Evolutionary conservation across 2,888 invertebrate genomes (phyloP).

Genomic region (Petrolisthes cinctipes): DNA sequence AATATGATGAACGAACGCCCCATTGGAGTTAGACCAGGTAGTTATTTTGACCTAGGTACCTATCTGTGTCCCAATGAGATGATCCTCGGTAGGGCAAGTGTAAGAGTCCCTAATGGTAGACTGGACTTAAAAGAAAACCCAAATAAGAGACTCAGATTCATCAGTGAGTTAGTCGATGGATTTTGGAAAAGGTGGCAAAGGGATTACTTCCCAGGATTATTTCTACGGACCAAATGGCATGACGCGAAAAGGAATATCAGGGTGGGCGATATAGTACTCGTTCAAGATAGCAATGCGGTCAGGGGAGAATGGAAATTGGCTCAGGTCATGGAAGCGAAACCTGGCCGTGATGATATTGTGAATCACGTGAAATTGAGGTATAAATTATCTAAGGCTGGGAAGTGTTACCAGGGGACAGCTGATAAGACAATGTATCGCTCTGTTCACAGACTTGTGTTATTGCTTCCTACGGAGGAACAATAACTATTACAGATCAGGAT

Average conservation of each 20-base stretch:
- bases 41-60: neutral
- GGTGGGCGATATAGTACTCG: no score
- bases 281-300: neutral
- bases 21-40: slow-evolving; percentile 1
- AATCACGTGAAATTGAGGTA: neutral
- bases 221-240: neutral
- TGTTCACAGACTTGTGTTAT: neutral
- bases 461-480: slow-evolving; percentile 6
- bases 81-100: slow-evolving; percentile 12
- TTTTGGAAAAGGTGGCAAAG: neutral
- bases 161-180: neutral
- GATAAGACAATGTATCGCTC: slow-evolving; percentile 9
- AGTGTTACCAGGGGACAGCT: neutral
- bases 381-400: neutral
- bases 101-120: neutral
- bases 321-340: slow-evolving; percentile 10
- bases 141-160: neutral
- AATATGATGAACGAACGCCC: slow-evolving; percentile 9
- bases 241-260: neutral
- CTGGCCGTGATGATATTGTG: neutral
- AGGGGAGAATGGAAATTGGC: slow-evolving; percentile 8
- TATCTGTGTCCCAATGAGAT: slow-evolving; percentile 8
- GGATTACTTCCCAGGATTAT: slow-evolving; percentile 8
- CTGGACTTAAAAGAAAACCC: neutral
- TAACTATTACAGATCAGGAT: no score